Conservation (phyloP, 1,140 invertebrate species). For the Calosoma granatense region DNA sequence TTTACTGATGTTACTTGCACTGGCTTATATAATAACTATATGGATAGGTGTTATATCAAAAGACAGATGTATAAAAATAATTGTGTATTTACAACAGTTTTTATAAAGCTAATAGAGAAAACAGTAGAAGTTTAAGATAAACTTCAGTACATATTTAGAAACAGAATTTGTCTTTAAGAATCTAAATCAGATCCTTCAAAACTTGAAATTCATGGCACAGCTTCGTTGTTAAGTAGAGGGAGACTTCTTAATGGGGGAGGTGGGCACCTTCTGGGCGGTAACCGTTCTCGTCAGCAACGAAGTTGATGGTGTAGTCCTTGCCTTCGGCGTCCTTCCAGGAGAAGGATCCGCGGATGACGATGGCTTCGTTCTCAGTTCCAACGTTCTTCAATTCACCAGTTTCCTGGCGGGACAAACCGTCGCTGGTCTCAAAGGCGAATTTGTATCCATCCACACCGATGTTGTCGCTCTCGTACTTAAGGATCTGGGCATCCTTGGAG, state of each 20-base stretch:
- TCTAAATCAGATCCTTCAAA: too few species aligned
- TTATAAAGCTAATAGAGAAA: too few species aligned
- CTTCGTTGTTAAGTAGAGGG: too few species aligned
- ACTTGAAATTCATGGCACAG: too few species aligned
- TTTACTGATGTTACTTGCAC: too few species aligned
- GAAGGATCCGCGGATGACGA: conserved; percentile 51
- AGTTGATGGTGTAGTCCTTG: conserved; percentile 47
- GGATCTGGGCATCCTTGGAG: conserved; percentile 40
- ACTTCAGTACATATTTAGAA: too few species aligned
- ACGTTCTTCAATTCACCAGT: conserved; percentile 45
- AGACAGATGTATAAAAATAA: too few species aligned
- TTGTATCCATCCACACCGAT: conserved; percentile 34
- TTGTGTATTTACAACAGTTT: too few species aligned
- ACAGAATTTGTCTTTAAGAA: too few species aligned
- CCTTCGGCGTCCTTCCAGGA: conserved; percentile 57
- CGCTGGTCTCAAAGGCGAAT: conserved; percentile 46
- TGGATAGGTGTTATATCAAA: too few species aligned
- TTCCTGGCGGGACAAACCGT: conserved; percentile 53
- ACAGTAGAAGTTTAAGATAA: too few species aligned
- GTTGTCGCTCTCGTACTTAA: conserved; percentile 44
- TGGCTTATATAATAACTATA: too few species aligned
- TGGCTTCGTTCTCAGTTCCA: conserved; percentile 43
- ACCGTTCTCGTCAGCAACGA: conserved; percentile 63
- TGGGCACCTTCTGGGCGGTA: conserved; percentile 56
- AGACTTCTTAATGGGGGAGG: conserved; percentile 36